These are phyloP conservation scores for Rotaria sp. DNA, from an alignment of 2,888 invertebrate species.

Conservation along the genomic window DNA sequence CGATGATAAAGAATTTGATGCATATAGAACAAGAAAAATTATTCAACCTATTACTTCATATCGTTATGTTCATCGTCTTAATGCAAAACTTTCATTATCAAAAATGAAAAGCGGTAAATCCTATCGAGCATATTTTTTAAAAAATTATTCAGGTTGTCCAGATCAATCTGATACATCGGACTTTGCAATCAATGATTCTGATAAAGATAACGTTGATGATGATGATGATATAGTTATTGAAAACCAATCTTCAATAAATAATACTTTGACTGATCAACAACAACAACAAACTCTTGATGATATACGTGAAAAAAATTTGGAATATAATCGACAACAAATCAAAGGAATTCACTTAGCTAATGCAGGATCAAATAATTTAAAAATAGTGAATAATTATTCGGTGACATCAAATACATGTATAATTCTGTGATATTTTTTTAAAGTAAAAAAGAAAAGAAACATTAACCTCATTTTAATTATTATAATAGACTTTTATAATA, in stretches of 20 bases:
- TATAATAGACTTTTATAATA: too few relatives aligned
- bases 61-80: not conserved
- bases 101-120: not conserved
- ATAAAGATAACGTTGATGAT: not conserved
- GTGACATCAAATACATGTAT: not conserved
- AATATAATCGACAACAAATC: not conserved
- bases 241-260: not conserved
- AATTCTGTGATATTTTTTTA: not conserved
- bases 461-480: not conserved
- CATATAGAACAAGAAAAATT: not conserved
- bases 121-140: not conserved
- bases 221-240: not conserved
- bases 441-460: not conserved
- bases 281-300: slow-evolving; percentile 5
- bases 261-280: not conserved
- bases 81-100: not conserved
- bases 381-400: not conserved
- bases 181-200: not conserved
- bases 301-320: not conserved
- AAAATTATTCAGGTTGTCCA: not conserved
- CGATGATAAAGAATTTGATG: not conserved
- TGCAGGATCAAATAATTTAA: not conserved
- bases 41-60: not conserved
- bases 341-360: not conserved
- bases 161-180: not conserved